These are phyloP conservation scores for Drosophila mimica DNA, from an alignment of 2,888 invertebrate genomes.

Conservation along the genomic window DNA sequence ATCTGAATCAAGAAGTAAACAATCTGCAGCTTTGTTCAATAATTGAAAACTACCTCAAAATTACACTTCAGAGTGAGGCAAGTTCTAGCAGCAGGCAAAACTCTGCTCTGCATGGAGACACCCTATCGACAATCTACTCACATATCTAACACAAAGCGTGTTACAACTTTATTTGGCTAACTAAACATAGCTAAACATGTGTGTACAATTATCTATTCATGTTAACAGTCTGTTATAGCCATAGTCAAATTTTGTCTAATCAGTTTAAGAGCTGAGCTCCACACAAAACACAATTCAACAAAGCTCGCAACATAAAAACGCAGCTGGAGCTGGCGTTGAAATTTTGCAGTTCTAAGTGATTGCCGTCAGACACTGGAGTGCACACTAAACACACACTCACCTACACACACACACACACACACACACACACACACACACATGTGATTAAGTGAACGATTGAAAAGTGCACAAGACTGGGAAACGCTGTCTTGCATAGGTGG, in stretches of 20 bases:
- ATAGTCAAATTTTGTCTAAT: slow-evolving; percentile 34
- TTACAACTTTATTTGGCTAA: slow-evolving; percentile 24
- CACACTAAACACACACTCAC: neutral
- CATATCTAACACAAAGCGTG: neutral
- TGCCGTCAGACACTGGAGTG: neutral
- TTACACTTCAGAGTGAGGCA: neutral
- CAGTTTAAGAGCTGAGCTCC: slow-evolving; percentile 21
- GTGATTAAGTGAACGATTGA: slow-evolving; percentile 60
- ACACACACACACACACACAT: slow-evolving; percentile 5
- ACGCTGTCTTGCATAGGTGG: slow-evolving; percentile 47
- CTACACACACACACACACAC: slow-evolving; percentile 13
- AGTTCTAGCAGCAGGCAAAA: neutral
- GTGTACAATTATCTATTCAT: slow-evolving; percentile 26
- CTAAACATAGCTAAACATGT: slow-evolving; percentile 6
- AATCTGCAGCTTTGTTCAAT: neutral
- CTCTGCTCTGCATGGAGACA: neutral
- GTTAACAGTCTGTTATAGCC: slow-evolving; percentile 32
- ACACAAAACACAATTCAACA: slow-evolving; percentile 21
- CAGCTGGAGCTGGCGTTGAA: slow-evolving; percentile 70
- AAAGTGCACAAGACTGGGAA: slow-evolving; percentile 11
- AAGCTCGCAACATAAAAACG: slow-evolving; percentile 50
- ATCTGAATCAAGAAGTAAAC: too few relatives aligned
- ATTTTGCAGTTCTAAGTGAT: slow-evolving; percentile 43
- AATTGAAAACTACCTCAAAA: neutral
- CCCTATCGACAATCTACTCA: neutral